Conservation (phyloP, 2,113 vertebrate genomes). For the Gasterosteus aculeatus region DNA sequence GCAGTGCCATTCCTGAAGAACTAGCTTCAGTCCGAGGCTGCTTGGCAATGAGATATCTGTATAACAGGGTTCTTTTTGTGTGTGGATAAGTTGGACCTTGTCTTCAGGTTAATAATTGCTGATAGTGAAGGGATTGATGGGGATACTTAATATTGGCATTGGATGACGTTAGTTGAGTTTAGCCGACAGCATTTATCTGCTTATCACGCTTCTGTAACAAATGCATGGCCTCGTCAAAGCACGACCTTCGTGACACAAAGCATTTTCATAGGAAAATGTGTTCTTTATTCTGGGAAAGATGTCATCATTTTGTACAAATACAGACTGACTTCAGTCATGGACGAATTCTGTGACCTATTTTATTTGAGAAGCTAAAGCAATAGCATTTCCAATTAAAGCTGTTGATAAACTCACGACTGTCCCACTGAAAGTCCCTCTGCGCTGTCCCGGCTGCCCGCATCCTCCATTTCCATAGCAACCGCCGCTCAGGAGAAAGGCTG, state of each 20-base stretch:
- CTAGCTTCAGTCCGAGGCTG: background rate
- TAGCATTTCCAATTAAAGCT: slow-evolving; percentile 29
- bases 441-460: slow-evolving; percentile 59
- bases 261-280: background rate
- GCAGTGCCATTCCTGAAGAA: slow-evolving; percentile 10
- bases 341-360: background rate
- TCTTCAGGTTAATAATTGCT: background rate
- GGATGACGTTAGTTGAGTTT: background rate
- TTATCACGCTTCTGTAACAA: background rate
- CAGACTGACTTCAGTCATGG: background rate
- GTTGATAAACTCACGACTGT: slow-evolving; percentile 40
- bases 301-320: background rate
- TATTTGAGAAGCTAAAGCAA: background rate
- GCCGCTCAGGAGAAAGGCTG: slow-evolving; percentile 82
- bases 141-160: background rate
- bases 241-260: background rate
- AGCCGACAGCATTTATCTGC: background rate
- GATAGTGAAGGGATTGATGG: background rate
- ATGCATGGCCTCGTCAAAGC: background rate
- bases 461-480: slow-evolving; percentile 88
- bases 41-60: background rate
- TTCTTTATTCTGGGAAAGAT: background rate
- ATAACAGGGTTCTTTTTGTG: background rate
- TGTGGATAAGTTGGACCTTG: background rate
- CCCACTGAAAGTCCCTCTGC: slow-evolving; percentile 26